Evolutionary conservation across 2,113 vertebrate genomes (phyloP).

Genomic region (Campylomormyrus numenius): DNA sequence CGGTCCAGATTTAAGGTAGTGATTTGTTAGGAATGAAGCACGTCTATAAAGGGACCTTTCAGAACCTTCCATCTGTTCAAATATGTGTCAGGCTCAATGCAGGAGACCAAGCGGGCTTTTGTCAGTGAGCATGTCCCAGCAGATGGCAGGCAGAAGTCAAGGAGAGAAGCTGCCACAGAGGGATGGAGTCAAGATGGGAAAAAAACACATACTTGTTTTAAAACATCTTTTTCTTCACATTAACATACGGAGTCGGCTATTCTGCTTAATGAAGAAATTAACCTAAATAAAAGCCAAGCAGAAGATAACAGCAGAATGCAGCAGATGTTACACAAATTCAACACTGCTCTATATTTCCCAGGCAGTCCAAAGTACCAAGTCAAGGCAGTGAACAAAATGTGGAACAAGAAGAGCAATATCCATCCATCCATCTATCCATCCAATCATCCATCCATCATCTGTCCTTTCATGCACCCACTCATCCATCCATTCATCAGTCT

Average conservation of each 20-base stretch:
- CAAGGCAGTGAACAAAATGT: not conserved
- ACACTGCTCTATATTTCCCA: not conserved
- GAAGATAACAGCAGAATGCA: not conserved
- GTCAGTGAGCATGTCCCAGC: not conserved
- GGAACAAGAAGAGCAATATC: not conserved
- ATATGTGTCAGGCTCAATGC: not conserved
- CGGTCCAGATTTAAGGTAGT: not conserved
- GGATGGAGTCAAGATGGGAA: not conserved
- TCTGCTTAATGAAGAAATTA: not conserved
- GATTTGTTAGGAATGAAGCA: not conserved
- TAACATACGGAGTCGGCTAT: not conserved
- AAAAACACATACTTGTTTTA: not conserved
- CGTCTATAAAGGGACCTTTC: not conserved
- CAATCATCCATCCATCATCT: not conserved
- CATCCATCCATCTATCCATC: not conserved
- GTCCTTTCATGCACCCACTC: no score
- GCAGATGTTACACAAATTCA: not conserved
- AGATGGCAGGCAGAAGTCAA: not conserved
- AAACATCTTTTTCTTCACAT: not conserved
- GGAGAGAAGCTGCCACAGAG: not conserved
- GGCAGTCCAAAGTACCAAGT: not conserved
- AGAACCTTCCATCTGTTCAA: constrained; percentile 5
- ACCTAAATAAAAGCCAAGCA: not conserved
- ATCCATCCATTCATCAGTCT: not conserved
- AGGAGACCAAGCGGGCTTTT: not conserved